A percentile compares a stretch with the other conserved stretches of the same genome.
phyloP scores from a whole-genome alignment of 2,797 vertebrate genomes.

The Fundulus diaphanus region DNA sequence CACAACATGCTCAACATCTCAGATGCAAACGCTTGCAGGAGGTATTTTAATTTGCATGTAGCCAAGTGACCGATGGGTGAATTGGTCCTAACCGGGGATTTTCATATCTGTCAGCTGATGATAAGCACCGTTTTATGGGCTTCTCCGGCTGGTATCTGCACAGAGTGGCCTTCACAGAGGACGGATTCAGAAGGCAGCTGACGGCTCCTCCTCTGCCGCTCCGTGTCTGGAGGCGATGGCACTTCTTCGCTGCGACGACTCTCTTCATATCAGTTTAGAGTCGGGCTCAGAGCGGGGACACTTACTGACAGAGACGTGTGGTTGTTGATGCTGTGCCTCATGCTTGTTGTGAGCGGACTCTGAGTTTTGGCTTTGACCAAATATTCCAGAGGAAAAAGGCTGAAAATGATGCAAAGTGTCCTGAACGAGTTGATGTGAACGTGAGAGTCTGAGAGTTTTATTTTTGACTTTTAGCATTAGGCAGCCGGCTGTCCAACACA shows the following conservation, averaged over 20 bases:
- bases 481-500: neutral
- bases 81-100: conserved; percentile 28
- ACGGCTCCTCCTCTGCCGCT: conserved; percentile 31
- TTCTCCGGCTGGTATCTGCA: neutral
- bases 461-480: neutral
- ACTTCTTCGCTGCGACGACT: conserved; percentile 3
- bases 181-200: conserved; percentile 69
- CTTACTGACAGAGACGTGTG: neutral
- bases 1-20: neutral
- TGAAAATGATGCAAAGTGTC: neutral
- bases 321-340: no score
- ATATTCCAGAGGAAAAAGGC: neutral
- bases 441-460: neutral
- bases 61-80: neutral
- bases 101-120: conserved; percentile 58
- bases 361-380: neutral
- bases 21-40: neutral
- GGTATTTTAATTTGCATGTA: conserved; percentile 7
- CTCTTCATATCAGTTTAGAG: neutral
- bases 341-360: neutral
- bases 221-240: conserved; percentile 66
- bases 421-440: neutral
- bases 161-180: conserved; percentile 46
- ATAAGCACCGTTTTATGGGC: neutral
- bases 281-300: neutral